Percentiles rank a stretch among this genome's conserved stretches.
These are phyloP conservation scores for Ips typographus DNA, from an alignment of 1,140 invertebrate genomes.

Conservation along the genomic window DNA sequence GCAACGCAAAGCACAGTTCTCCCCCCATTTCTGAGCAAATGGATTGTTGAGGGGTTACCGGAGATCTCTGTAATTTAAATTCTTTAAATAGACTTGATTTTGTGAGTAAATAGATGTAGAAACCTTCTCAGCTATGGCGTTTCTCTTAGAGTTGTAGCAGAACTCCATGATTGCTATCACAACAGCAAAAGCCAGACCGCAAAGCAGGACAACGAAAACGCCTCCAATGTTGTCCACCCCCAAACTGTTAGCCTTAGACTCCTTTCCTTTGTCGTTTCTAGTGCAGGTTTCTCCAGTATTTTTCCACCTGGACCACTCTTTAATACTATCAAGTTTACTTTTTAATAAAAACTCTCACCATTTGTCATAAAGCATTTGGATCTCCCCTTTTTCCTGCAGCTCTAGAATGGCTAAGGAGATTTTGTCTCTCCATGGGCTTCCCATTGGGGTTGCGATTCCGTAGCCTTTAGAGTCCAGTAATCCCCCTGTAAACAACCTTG, in stretches of 20 bases:
- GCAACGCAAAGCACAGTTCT: conserved; percentile 75
- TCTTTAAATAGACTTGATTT: background rate
- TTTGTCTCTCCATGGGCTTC: conserved; percentile 92
- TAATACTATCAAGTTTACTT: background rate
- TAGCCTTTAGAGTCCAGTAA: conserved; percentile 55
- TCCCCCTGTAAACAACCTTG: conserved; percentile 16
- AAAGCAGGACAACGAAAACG: conserved; percentile 69
- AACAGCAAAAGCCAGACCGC: conserved; percentile 73
- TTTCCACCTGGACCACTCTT: conserved; percentile 67
- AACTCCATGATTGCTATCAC: conserved; percentile 79
- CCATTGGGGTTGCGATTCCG: conserved; percentile 86
- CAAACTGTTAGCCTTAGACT: conserved; percentile 74
- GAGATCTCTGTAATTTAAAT: conserved; percentile 34
- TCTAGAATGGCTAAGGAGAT: conserved; percentile 93
- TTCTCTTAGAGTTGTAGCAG: conserved; percentile 76
- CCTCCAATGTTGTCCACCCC: conserved; percentile 91
- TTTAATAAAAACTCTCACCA: conserved; percentile 50
- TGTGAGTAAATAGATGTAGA: conserved; percentile 39
- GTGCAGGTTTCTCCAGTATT: conserved; percentile 90
- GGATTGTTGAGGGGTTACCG: conserved; percentile 63
- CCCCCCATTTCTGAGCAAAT: conserved; percentile 80
- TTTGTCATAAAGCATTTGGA: conserved; percentile 93
- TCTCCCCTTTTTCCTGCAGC: conserved; percentile 92
- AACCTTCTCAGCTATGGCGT: conserved; percentile 67
- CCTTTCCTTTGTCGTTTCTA: conserved; percentile 80